These are phyloP conservation scores for Falco punctatus DNA, from an alignment of 2,113 vertebrate genomes.

Conservation along the genomic window DNA sequence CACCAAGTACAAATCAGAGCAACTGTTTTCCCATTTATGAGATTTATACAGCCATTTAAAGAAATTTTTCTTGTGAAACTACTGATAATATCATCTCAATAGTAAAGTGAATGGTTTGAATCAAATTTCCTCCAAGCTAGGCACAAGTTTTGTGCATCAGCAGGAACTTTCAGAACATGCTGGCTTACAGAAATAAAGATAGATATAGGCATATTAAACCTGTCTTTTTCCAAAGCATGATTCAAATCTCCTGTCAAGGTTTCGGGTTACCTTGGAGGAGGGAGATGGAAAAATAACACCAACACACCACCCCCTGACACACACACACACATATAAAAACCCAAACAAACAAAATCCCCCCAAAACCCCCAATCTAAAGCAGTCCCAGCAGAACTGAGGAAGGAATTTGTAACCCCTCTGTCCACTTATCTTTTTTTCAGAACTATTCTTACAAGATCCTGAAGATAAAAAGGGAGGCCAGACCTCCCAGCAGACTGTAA, in stretches of 20 bases:
- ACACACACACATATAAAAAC: neutral
- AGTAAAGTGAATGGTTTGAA: conserved; percentile 52
- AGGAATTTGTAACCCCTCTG: conserved; percentile 37
- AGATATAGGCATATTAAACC: conserved; percentile 38
- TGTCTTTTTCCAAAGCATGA: conserved; percentile 9
- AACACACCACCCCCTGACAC: rapidly evolving
- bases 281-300: conserved; percentile 8
- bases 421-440: neutral
- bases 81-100: conserved; percentile 70
- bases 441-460: conserved; percentile 25
- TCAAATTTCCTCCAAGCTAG: conserved; percentile 59
- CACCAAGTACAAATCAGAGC: conserved; percentile 51
- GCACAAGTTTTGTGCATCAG: conserved; percentile 54
- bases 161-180: conserved; percentile 62
- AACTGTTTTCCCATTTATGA: conserved; percentile 65
- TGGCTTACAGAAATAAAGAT: conserved; percentile 65
- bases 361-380: neutral
- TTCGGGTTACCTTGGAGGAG: conserved; percentile 38
- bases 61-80: conserved; percentile 59
- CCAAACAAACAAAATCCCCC: neutral
- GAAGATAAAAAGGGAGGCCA: conserved; percentile 16
- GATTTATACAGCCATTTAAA: conserved; percentile 76
- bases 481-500: neutral
- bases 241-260: conserved; percentile 20
- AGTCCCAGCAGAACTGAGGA: neutral